Base-by-base conservation (phyloP, 2,797 vertebrate species). In the Smutsia temminckii region DNA sequence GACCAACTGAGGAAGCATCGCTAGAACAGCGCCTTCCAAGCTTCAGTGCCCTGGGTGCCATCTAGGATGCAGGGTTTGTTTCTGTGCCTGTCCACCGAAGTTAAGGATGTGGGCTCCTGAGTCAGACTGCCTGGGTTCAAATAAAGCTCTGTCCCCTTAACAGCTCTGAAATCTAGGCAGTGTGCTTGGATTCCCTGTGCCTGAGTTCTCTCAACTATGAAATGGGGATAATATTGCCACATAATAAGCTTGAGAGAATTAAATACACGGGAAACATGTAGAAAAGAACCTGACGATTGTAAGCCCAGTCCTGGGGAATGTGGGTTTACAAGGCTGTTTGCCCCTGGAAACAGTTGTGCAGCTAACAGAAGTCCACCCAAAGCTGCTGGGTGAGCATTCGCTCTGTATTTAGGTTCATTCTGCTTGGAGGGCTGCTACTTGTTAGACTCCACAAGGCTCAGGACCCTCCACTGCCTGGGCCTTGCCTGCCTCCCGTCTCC, bases 311-410 rank as follows among this genome's bases (percentile, higher is more conserved):
- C 3, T 37, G 25, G 53, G 49, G 21, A 63, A 61, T 11, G 72
- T 21, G 9, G 11, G 11, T 10, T 29, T 23, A 34, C 37, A 23
- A 2, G 40, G 37, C 37, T 1, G 0, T 23, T 51, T 17, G 9
- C 57, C 61, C 0, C 0, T 0, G 1, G 53, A 74, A 72, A 57
- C 0, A 4, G n/a, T 1, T 1, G 1, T 12, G 8, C 68, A 25
- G 55, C 66, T 51, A 1, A 12, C 2, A 10, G 29, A 23, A 37
- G 5, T 16, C 17, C 0, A 0, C 72, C 61, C 53, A 12, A 0
- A 2, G 34, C 66, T 79, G 53, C 55, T 32, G 27, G 74, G 80
- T 49, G 66, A n/a, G 8, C 12, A 0, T 37, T 4, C 16, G 16
- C 59, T 55, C 79, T 27, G 32, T 6, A 13, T 7, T 55, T 37